Evolutionary conservation across 2,888 invertebrate species (phyloP).

Genomic region (Ichneumoninae sp.): DNA sequence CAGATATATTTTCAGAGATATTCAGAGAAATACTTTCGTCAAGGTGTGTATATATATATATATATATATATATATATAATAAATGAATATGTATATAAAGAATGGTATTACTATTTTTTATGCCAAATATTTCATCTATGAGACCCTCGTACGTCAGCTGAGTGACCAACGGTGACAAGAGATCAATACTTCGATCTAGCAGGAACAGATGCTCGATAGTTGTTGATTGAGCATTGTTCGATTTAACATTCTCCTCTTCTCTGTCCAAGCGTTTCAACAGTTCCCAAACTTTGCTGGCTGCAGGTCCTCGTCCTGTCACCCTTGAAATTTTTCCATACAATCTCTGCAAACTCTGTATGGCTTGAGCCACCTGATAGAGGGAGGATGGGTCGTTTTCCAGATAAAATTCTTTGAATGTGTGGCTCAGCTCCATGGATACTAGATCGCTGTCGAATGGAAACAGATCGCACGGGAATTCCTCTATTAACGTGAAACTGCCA

Average conservation of each 20-base stretch:
- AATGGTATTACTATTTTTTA: slow-evolving; percentile 87
- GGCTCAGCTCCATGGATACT: slow-evolving; percentile 95
- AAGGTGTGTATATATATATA: background rate
- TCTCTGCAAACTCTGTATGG: slow-evolving; percentile 93
- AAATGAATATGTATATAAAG: background rate
- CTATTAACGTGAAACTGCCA: slow-evolving; percentile 90
- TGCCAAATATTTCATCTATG: slow-evolving; percentile 97
- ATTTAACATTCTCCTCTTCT: slow-evolving; percentile 87
- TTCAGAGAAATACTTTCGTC: too few species aligned
- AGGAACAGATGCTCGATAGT: slow-evolving; percentile 95
- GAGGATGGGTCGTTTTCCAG: slow-evolving; percentile 96
- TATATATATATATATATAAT: background rate
- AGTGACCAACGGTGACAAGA: slow-evolving; percentile 95
- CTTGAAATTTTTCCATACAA: slow-evolving; percentile 95
- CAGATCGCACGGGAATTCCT: slow-evolving; percentile 94
- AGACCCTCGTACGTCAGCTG: slow-evolving; percentile 99
- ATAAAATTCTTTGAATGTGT: slow-evolving; percentile 92
- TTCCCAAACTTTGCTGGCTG: slow-evolving; percentile 95
- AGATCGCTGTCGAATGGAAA: slow-evolving; percentile 97
- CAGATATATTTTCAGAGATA: too few species aligned
- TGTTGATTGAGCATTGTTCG: slow-evolving; percentile 85
- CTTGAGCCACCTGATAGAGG: slow-evolving; percentile 94
- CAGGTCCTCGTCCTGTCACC: slow-evolving; percentile 95
- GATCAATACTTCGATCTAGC: slow-evolving; percentile 95
- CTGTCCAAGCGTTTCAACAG: slow-evolving; percentile 90